Base-by-base conservation (phyloP, 2,888 invertebrate species). In the Eupithecia centaureata region DNA sequence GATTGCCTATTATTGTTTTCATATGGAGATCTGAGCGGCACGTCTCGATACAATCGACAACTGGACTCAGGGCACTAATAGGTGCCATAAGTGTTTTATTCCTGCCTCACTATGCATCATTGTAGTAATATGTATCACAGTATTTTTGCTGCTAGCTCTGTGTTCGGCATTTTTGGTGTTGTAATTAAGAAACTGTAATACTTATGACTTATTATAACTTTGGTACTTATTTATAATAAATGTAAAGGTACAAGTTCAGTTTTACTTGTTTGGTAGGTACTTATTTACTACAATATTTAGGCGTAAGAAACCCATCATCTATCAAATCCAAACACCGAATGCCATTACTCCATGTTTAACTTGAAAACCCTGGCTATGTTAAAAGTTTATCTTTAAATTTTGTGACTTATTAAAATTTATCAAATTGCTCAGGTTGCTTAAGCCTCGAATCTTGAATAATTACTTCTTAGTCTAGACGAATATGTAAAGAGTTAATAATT, bases 1-100 rank as follows among this genome's bases (percentile, higher is more conserved):
- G 89, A 91, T 91, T 89, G 91, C 86, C 85, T 81, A 87, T 85
- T 84, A 86, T 81, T 82, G 82, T 79, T 82, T 78, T 75, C 76
- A 76, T 64, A 70, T 68, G 59, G 54, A 51, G 28, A 57, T 61
- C 66, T 51, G 66, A 52, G 65, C 25, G 30, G n/a, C 5, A 52
- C 51, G 25, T 33, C 33, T 8, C 12, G 1, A 3, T 4, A n/a
- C 61, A 27, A 27, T 61, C 18, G 57, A 32, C 8, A 12, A 10
- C 33, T n/a, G 15, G 38, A 13, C 15, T 15, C 13, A 3, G 22
- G 25, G 52, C 2, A 60, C 13, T 28, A 60, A 54, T 52, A 62
- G 32, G 7, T 10, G 52, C 27, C 22, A 38, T 56, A 27, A 27
- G 27, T 47, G 47, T 12, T 47, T 47, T 22, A 47, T 22, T 47